phyloP scores from a whole-genome alignment of 2,888 invertebrate species.

The Coleophora deauratella region DNA sequence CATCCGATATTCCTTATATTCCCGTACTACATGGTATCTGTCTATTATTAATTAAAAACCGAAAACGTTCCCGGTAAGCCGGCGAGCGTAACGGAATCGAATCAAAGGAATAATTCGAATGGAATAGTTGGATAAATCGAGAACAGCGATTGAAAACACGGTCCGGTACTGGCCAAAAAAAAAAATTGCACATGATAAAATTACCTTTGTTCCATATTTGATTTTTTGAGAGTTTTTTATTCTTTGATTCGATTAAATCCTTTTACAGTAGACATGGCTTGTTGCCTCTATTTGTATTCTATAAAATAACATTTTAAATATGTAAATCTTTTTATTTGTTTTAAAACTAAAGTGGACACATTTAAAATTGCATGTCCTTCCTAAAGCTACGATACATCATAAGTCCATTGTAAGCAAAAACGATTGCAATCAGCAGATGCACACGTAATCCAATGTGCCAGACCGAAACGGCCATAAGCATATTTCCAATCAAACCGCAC shows the following conservation, averaged over 20 bases:
- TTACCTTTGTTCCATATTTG: too few relatives aligned
- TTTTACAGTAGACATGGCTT: too few relatives aligned
- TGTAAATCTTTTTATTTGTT: too few relatives aligned
- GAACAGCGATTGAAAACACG: constrained; percentile 4
- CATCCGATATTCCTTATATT: too few relatives aligned
- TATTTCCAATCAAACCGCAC: constrained; percentile 66
- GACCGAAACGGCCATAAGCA: constrained; percentile 51
- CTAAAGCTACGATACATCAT: too few relatives aligned
- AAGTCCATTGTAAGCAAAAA: constrained; percentile 11
- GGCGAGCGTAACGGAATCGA: constrained; percentile 45
- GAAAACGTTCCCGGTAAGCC: constrained; percentile 50
- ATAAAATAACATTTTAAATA: too few relatives aligned
- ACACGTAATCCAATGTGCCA: constrained; percentile 47
- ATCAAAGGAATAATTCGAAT: constrained; percentile 60
- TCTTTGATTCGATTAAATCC: too few relatives aligned
- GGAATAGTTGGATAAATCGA: constrained; percentile 32
- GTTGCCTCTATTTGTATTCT: too few relatives aligned
- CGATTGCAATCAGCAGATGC: constrained; percentile 46
- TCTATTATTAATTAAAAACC: constrained; percentile 65
- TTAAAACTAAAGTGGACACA: too few relatives aligned
- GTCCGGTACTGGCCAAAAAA: background rate
- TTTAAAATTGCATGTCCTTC: too few relatives aligned
- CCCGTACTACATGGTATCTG: constrained; percentile 11
- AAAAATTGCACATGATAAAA: background rate
- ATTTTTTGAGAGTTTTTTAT: too few relatives aligned